Percentiles rank a stretch among this genome's conserved stretches.
phyloP scores from a whole-genome alignment of 2,113 vertebrate species.

The Parotia lawesii region DNA sequence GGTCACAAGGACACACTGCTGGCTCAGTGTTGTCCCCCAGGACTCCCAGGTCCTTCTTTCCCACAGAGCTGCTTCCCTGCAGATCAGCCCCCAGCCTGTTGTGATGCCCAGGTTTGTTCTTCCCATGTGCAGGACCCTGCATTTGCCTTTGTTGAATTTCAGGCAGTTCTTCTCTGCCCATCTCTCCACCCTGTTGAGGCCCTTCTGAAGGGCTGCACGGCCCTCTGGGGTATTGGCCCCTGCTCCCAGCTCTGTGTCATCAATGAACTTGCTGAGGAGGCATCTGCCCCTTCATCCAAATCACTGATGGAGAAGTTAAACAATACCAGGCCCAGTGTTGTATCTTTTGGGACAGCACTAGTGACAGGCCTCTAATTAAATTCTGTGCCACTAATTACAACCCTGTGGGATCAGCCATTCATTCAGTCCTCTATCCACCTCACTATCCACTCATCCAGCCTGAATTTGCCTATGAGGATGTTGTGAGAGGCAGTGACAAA shows the following conservation, averaged over 20 bases:
- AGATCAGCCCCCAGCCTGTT: background rate
- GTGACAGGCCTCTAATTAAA: background rate
- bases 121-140: background rate
- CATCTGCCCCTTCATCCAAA: fast-evolving
- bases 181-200: fast-evolving
- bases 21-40: background rate
- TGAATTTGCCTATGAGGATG: background rate
- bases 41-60: background rate
- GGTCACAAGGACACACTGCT: background rate
- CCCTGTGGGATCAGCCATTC: background rate
- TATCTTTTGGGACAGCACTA: background rate
- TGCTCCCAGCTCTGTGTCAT: background rate
- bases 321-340: too few relatives aligned
- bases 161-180: background rate
- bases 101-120: fast-evolving
- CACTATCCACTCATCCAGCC: background rate
- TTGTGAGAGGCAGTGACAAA: background rate
- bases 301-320: background rate
- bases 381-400: background rate
- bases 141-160: background rate
- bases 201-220: background rate
- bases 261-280: background rate
- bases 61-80: background rate
- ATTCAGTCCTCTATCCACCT: background rate
- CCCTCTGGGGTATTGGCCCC: fast-evolving